These are phyloP conservation scores for Sapayoa aenigma DNA, from an alignment of 2,113 vertebrate species.

Conservation along the genomic window DNA sequence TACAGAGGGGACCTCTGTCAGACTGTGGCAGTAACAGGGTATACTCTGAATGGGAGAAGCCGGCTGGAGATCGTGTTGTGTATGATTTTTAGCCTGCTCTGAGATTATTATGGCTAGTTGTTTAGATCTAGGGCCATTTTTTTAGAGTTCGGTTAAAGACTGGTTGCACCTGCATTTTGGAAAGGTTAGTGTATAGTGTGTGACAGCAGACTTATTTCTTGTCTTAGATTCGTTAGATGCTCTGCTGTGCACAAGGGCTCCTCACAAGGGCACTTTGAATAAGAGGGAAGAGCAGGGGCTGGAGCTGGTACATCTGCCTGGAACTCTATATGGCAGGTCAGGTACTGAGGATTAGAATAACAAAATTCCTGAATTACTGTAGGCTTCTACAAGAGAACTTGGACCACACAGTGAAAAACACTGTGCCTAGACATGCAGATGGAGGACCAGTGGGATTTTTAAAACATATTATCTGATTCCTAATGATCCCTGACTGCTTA, in stretches of 20 bases:
- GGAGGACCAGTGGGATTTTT: not conserved
- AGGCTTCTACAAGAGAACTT: not conserved
- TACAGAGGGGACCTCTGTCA: not conserved
- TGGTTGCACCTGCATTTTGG: not conserved
- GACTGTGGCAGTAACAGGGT: not conserved
- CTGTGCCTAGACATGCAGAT: not conserved
- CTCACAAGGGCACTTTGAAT: not conserved
- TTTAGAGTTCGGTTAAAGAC: not conserved
- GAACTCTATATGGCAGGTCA: not conserved
- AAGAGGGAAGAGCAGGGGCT: not conserved
- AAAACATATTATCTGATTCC: not conserved
- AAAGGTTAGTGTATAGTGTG: not conserved
- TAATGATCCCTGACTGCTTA: not conserved
- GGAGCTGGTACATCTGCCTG: not conserved
- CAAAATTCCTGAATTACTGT: not conserved
- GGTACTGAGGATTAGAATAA: not conserved
- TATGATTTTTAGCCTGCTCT: not conserved
- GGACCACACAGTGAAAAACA: not conserved
- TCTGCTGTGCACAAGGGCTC: not conserved
- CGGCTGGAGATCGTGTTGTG: not conserved
- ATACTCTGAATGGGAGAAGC: not conserved
- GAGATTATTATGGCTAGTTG: not conserved
- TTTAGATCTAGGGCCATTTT: not conserved
- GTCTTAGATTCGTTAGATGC: not conserved
- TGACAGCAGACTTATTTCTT: not conserved